Base-by-base conservation (phyloP, 2,113 vertebrate genomes). In the Chamaetylas fuelleborni region DNA sequence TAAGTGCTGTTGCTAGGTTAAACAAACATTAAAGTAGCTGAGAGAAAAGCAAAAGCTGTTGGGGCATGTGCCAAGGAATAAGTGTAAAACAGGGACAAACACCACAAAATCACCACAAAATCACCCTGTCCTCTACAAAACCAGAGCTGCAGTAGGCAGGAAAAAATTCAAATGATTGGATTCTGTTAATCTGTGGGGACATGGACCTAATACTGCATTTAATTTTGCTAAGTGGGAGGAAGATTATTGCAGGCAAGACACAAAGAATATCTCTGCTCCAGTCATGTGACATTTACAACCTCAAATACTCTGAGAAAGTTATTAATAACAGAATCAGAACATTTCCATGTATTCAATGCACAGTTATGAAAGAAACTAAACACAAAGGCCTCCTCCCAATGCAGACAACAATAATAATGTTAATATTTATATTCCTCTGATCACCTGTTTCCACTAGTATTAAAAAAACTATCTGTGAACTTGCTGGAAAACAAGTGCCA, bases 141-240 rank as follows among this genome's bases (percentile, higher is more conserved):
- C 29, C 56, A 54, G 58, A 80, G 58, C 58, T 81, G 81, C 66
- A 48, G 42, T 5, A 66, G 64, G 34, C 71, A 87, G 48, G 14
- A 84, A 94, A 92, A 95, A 92, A 85, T 25, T 54, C 92, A 94
- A 96, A 95, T 94, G n/a, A 97, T 78, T 95, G 93, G 76, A 96
- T 95, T 96, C 91, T 93, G 69, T 89, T 96, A 93, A 96, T 93
- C 78, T 88, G 92, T 48, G 36, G 73, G 57, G 56, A 92, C 60
- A 61, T 3, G 53, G 82, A 77, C 81, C 93, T 91, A 96, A 96
- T 96, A 76, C 56, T 94, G 76, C 84, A 90, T 93, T 97, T 95
- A 96, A 96, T 85, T 95, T 96, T 90, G 67, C 83, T 94, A 96
- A 95, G 85, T 92, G 76, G 84, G 79, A 93, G 77, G 69, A 95